Base-by-base conservation (phyloP, 2,888 invertebrate genomes). In the Margaritifera margaritifera region DNA sequence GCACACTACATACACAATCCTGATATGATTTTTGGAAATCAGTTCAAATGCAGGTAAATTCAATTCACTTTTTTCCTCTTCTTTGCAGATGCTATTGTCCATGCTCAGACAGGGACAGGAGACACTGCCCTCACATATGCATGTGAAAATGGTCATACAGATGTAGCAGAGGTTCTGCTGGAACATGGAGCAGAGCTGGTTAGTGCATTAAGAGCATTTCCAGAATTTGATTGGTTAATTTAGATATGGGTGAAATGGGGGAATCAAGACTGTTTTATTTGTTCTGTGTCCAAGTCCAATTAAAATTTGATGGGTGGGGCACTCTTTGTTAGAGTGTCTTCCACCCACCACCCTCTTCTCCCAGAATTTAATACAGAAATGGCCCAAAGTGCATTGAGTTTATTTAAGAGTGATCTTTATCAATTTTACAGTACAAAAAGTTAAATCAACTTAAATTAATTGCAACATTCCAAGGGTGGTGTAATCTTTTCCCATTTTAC, bases 71-170 rank as follows among this genome's bases (percentile, higher is more conserved):
- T 58, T 56, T n/a, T 31, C 22, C 24, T 54, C n/a, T 52, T 19
- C 8, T n/a, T 79, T 74, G 8, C 75, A 89, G 90, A 94, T 83
- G 97, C 97, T 66, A 95, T 96, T 91, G 96, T 97, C 70, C 95
- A 96, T 91, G 96, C 97, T 25, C 95, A 95, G 91, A 98, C 98
- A 53, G 96, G 96, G 90, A 97, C 97, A 56, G 96, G 96, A 72
- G 97, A 98, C 90, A 97, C 97, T 71, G 97, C 99, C 66, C 92
- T 99, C 72, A 98, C 97, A 69, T 98, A 98, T 91, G 98, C 99
- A 66, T 97, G 97, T 91, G 99, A 99, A 92, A 99, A 98, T 92
- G 99, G 99, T 0, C 98, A 99, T 91, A 97, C 97, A 1, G 97
- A 98, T 91, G 97, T 99, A 31, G 97, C 96, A 27, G 96, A 97